Base-by-base conservation (phyloP, 1,140 invertebrate species). In the Plectrocnemia conspersa region DNA sequence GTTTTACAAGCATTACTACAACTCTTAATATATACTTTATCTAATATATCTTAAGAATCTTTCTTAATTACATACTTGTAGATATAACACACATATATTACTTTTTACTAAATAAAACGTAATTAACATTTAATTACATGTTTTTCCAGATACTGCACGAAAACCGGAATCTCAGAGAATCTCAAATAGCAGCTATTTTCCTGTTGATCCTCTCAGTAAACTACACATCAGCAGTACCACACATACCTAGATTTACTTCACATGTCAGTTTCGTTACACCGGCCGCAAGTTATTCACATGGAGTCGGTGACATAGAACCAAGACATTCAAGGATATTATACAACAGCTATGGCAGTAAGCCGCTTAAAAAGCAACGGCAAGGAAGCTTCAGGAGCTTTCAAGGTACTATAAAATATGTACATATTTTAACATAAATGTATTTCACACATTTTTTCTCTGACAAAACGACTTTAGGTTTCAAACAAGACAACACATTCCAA, bases 231-330 rank as follows among this genome's bases (percentile, higher is more conserved):
- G 22, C 47, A 16, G 49, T 29, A 10, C 52, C 52, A 23, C 52
- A 54, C 24, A 4, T 52, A 19, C 24, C 69, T 1, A 65, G 71
- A 27, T 76, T 74, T 61, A 62, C 68, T 3, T 75, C 74, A 0
- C 73, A 76, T 42, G 70, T 76, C 7, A 69, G 64, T 44, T 66
- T 75, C 18, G 69, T 66, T 48, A 74, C 74, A 11, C 73, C 74
- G 1, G 64, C 67, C 3, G 54, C 64, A 9, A 74, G 70, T 54
- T 76, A 67, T 63, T 64, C 67, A 1, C 74, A 76, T 46, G 73
- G 74, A 7, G 73, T 76, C 6, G 72, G 74, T 3, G 67, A 73
- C 45, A 67, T 68, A 0, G 27, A 70, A 33, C 47, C 64, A 3
- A 33, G 41, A 36, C 22, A 6, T 22, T 9, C 27, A 49, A 38